Evolutionary conservation across 2,113 vertebrate genomes (phyloP).

Genomic region (Corythoichthys intestinalis): DNA sequence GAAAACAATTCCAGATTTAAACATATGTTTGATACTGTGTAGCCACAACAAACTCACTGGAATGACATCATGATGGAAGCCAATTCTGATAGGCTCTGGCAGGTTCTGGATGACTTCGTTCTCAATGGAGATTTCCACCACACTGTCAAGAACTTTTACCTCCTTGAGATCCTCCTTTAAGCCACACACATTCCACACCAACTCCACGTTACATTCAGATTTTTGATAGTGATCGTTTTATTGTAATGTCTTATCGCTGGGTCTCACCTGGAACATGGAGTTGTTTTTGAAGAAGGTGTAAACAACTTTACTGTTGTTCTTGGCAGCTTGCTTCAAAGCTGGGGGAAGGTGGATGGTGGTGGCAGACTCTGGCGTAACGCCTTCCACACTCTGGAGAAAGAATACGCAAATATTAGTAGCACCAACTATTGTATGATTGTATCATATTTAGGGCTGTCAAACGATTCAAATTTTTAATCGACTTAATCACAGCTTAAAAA

Average conservation of each 20-base stretch:
- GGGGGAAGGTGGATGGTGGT: slow-evolving; percentile 49
- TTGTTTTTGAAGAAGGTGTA: slow-evolving; percentile 53
- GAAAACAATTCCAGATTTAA: not conserved
- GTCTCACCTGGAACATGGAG: slow-evolving; percentile 59
- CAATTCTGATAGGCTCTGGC: slow-evolving; percentile 58
- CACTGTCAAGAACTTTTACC: slow-evolving; percentile 32
- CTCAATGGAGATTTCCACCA: slow-evolving; percentile 67
- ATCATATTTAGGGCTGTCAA: too few species aligned
- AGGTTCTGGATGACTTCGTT: slow-evolving; percentile 61
- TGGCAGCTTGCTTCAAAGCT: slow-evolving; percentile 32
- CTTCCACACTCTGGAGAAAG: slow-evolving; percentile 17
- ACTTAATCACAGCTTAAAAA: too few species aligned
- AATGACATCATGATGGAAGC: slow-evolving; percentile 53
- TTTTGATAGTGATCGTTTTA: not conserved
- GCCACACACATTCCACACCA: slow-evolving; percentile 6
- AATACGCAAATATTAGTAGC: not conserved
- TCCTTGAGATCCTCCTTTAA: slow-evolving; percentile 18
- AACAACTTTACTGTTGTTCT: slow-evolving; percentile 39
- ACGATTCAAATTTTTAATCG: too few species aligned
- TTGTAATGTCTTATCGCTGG: not conserved
- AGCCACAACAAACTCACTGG: slow-evolving; percentile 45
- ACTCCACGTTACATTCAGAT: not conserved
- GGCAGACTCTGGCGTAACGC: not conserved
- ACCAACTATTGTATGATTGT: too few species aligned
- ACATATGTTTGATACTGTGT: not conserved